Percentiles rank a stretch among this genome's conserved stretches.
Conservation (phyloP, 1,140 invertebrate species). For the Zelostemma sp. region DNA sequence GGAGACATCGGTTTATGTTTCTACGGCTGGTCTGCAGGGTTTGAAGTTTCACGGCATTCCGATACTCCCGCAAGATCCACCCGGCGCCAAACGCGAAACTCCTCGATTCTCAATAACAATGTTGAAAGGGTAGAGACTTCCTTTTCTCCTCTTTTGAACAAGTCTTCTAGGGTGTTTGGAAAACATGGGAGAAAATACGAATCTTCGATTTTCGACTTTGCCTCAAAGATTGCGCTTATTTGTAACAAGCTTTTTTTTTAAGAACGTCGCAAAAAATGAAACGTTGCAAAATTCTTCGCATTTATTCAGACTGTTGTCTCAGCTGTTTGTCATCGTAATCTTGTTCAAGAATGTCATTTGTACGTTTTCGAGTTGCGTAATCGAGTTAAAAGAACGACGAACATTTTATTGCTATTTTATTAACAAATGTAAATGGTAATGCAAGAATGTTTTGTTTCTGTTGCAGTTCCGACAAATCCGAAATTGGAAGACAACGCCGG, state of each 20-base stretch:
- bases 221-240: too few species aligned
- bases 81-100: conserved; percentile 54
- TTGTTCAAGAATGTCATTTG: too few species aligned
- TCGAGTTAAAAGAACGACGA: not conserved
- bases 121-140: conserved; percentile 49
- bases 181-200: not conserved
- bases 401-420: conserved; percentile 1
- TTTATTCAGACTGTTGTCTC: not conserved
- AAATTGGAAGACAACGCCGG: conserved; percentile 24
- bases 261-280: too few species aligned
- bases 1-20: conserved; percentile 55
- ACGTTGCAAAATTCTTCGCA: not conserved
- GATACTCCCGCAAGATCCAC: conserved; percentile 49
- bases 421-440: not conserved
- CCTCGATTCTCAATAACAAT: conserved; percentile 62
- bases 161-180: not conserved
- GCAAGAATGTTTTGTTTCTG: conserved; percentile 16
- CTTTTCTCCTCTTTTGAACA: not conserved
- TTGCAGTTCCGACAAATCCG: conserved; percentile 41
- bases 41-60: conserved; percentile 59
- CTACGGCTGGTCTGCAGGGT: conserved; percentile 54
- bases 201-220: not conserved
- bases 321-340: conserved; percentile 2
- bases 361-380: too few species aligned
- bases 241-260: too few species aligned